Evolutionary conservation across 2,888 invertebrate genomes (phyloP).

Genomic region (Eremobia ochroleuca): DNA sequence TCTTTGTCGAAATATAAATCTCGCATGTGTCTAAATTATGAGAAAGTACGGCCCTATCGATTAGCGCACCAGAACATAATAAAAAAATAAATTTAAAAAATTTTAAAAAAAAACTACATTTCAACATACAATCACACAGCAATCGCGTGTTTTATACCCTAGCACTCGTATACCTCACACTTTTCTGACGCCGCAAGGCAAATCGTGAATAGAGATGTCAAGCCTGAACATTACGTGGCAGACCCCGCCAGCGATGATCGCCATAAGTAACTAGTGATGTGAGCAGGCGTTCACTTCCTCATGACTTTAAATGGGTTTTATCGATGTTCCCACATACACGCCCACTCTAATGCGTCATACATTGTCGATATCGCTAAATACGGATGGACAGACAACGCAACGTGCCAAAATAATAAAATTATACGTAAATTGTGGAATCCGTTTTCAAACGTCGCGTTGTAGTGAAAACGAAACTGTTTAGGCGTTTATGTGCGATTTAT

Average conservation of each 20-base stretch:
- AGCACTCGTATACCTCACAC: neutral
- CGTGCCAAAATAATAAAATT: slow-evolving; percentile 68
- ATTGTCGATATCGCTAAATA: slow-evolving; percentile 64
- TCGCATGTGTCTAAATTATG: neutral
- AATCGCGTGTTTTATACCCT: neutral
- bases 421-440: slow-evolving; percentile 62
- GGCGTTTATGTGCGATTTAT: slow-evolving; percentile 7
- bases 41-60: no score
- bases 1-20: neutral
- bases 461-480: slow-evolving; percentile 50
- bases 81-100: no score
- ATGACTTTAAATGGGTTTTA: slow-evolving; percentile 65
- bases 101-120: no score
- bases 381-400: slow-evolving; percentile 43
- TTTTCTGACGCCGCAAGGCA: slow-evolving; percentile 30
- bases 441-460: slow-evolving; percentile 50
- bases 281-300: slow-evolving; percentile 59
- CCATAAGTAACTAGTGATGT: slow-evolving; percentile 49
- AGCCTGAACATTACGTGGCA: slow-evolving; percentile 18
- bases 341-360: slow-evolving; percentile 69
- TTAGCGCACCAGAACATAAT: no score
- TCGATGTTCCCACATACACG: slow-evolving; percentile 64
- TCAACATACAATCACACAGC: slow-evolving; percentile 1
- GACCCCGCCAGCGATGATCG: slow-evolving; percentile 21
- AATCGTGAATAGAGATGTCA: slow-evolving; percentile 54